These are phyloP conservation scores for Embiotoca jacksoni DNA, from an alignment of 2,113 vertebrate genomes.

Conservation along the genomic window DNA sequence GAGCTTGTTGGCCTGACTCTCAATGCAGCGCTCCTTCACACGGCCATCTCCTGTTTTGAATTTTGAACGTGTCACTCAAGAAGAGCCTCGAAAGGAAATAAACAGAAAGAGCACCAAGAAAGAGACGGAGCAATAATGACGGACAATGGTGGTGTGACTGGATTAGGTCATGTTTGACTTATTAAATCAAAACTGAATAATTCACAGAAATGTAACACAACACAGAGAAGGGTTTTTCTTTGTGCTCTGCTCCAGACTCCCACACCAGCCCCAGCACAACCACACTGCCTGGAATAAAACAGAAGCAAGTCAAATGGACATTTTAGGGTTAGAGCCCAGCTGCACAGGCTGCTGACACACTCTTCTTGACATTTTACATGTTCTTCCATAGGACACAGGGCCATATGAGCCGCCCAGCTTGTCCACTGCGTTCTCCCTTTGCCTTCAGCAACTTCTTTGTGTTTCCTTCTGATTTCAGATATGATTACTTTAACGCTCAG, in stretches of 20 bases:
- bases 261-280: slow-evolving; percentile 14
- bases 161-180: slow-evolving; percentile 45
- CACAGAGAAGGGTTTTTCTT: slow-evolving; percentile 28
- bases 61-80: not conserved
- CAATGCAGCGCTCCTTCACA: not conserved
- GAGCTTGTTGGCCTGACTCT: not conserved
- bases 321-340: slow-evolving; percentile 48
- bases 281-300: slow-evolving; percentile 33
- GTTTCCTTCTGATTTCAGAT: slow-evolving; percentile 51
- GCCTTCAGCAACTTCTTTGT: slow-evolving; percentile 34
- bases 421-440: not conserved
- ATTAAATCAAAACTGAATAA: slow-evolving; percentile 71
- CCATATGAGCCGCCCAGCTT: slow-evolving; percentile 13
- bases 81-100: not conserved
- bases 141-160: slow-evolving; percentile 45
- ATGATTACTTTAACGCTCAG: slow-evolving; percentile 48
- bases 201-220: slow-evolving; percentile 64
- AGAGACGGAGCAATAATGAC: slow-evolving; percentile 24
- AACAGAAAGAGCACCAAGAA: slow-evolving; percentile 1
- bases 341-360: slow-evolving; percentile 5
- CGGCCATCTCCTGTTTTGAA: not conserved
- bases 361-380: slow-evolving; percentile 20
- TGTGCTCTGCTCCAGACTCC: slow-evolving; percentile 36
- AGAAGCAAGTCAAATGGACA: slow-evolving; percentile 53
- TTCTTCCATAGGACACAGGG: not conserved